Base-by-base conservation (phyloP, 2,888 invertebrate species). In the Agonopterix heracliana region DNA sequence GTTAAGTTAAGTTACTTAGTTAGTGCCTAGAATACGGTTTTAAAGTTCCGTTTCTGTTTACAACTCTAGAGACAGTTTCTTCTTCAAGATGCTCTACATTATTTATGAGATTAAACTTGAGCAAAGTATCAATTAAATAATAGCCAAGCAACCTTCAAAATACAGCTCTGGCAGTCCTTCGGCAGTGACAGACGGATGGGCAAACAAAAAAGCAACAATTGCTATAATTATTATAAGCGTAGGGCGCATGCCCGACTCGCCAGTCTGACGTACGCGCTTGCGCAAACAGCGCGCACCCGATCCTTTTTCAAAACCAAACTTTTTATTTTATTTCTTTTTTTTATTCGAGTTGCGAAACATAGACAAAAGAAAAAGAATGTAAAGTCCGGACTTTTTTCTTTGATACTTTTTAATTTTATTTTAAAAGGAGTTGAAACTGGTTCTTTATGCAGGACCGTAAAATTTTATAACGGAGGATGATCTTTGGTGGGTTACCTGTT, bases 151-250 rank as follows among this genome's bases (percentile, higher is more conserved):
- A 68, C 79, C 82, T 81, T 74, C 78, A 65, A 68, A 72, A 61
- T 60, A 56, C 59, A 58, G 51, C 62, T 53, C 49, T 49, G 49
- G 47, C 54, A 55, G 60, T 57, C 66, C 53, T 57, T 65, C 53
- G 48, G 46, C 45, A 48, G 49, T 54, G 59, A 63, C 53, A 57
- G 68, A 74, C 72, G 76, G 74, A 78, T 68, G 74, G 60, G 62
- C 79, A 69, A 63, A 81, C 74, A 82, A 82, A 84, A 85, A 86
- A 71, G 59, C 64, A 62, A 71, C 79, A 75, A 82, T 73, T 73
- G 70, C 76, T 66, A 73, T 82, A 80, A 85, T 86, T 83, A 86
- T 84, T 81, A 78, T 78, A 86, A 83, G 72, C 76, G 61, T 64
- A 73, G 79, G 74, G 76, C 74, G 72, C 72, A 61, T 60, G 67